Evolutionary conservation across 2,113 vertebrate genomes (phyloP), one percentile per base, ranked within the genome.

Genomic region (Notiomystis cincta): DNA sequence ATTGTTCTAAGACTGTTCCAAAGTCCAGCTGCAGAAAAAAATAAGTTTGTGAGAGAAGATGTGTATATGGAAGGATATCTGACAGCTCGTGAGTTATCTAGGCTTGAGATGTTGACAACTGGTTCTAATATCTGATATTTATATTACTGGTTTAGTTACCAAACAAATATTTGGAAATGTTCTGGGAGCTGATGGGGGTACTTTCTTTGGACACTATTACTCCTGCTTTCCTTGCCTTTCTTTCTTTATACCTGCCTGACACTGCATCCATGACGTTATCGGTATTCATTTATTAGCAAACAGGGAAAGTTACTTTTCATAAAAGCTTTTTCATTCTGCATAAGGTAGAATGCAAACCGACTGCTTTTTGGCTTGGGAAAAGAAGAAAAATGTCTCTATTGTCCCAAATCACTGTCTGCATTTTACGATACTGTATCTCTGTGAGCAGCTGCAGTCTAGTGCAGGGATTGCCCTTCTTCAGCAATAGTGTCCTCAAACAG

Each of bases 121-220:
- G 40, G 23, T 95, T 95, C 53, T 85, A 88, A 78, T 87, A 56
- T 79, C 86, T 91, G 64, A 89, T 80, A 91, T 44, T 2, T 84
- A 90, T 73, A 67, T 53, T 90, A 19, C 67, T 47, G 11, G 19
- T 77, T 95, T 87, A 42, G 88, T 81, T 90, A 70, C n/a, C 33
- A 94, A 90, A 90, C 85, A 92, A 50, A 82, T 93, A 21, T 62
- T 88, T 28, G n/a, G 11, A 91, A 95, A 82, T 47, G 37, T 81
- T 78, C 44, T 62, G 11, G 40, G 53, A 89, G 15, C 24, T 82
- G 64, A 84, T 15, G 23, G 61, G 56, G 56, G 5, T 85, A 73
- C 33, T 81, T 95, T 79, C 50, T 80, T 47, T 45, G 44, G 48
- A 82, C 28, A 66, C 5, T n/a, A 42, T 71, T 90, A 16, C 16